Evolutionary conservation across 2,113 vertebrate genomes (phyloP), one percentile per base, ranked within the genome.

Genomic region (Boulengerochromis microlepis): DNA sequence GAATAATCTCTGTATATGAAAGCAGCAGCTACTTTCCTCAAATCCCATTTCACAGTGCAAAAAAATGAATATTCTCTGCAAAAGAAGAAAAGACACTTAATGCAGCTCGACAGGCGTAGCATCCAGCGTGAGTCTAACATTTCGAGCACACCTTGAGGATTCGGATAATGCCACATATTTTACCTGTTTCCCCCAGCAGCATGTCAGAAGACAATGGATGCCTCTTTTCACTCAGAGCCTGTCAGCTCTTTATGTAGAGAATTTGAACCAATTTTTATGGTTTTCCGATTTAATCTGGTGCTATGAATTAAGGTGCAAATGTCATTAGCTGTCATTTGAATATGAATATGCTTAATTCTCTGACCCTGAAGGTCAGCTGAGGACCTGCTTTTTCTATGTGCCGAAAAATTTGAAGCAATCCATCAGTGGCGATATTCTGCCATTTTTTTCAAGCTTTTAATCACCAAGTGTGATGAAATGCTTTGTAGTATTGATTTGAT

Each of bases 31-130:
- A 86, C 91, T 92, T 89, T 45, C 40, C 42, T 90, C 40, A 90
- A 94, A 95, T 95, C 93, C 85, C 69, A 91, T 95, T 95, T 94
- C 93, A 94, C 90, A 87, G 86, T 5, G 42, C 57, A 91, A 92
- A 81, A 81, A 80, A 38, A 87, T 81, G 29, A 91, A 90, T 86
- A 89, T 94, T 90, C 84, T 83, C 47, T 7, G 80, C 59, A 84
- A 82, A 87, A 78, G 56, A 90, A 87, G 85, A 91, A 86, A 84
- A 81, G 52, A 90, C 31, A 13, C 89, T 93, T 90, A 94, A 95
- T 90, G 76, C 54, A 52, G 69, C 61, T 45, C 86, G 91, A 94
- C 90, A 94, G 85, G 87, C 53, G 8, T 86, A 78, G 86, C 80
- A 87, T 80, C 80, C 33, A 4, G 59, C 54, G 56, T 64, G 83